A percentile compares a stretch with the other conserved stretches of the same genome.
phyloP scores from a whole-genome alignment of 2,797 vertebrate species.

The Australoheros facetus region DNA sequence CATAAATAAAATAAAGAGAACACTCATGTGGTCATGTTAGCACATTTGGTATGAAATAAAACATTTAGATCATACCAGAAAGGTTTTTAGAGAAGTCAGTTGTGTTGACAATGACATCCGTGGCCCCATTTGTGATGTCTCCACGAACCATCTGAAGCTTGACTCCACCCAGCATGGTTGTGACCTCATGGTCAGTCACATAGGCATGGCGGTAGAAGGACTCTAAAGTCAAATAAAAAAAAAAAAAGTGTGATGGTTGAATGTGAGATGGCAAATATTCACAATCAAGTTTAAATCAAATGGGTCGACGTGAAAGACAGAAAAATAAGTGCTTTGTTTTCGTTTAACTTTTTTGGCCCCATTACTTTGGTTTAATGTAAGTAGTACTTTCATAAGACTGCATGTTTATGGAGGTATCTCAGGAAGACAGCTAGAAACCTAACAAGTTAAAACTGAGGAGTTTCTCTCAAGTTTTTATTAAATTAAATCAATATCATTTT shows the following conservation, averaged over 20 bases:
- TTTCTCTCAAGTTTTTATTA: too few relatives aligned
- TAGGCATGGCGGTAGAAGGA: slow-evolving; percentile 64
- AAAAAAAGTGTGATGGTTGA: not conserved
- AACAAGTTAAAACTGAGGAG: too few relatives aligned
- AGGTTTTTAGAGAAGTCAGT: slow-evolving; percentile 51
- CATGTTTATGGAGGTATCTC: too few relatives aligned
- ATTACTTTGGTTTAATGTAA: too few relatives aligned
- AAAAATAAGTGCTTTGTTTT: too few relatives aligned
- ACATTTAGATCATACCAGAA: slow-evolving; percentile 31
- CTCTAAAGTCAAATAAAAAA: slow-evolving; percentile 12
- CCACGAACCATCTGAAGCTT: slow-evolving; percentile 60
- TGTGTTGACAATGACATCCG: slow-evolving; percentile 73
- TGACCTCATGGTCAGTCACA: slow-evolving; percentile 34
- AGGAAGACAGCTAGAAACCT: too few relatives aligned
- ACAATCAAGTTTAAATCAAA: not conserved
- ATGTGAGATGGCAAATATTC: not conserved
- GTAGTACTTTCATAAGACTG: too few relatives aligned
- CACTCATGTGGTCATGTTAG: rapidly evolving
- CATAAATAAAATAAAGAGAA: not conserved
- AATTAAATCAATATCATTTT: too few relatives aligned
- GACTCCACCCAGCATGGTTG: slow-evolving; percentile 60
- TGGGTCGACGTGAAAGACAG: too few relatives aligned
- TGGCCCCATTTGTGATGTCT: slow-evolving; percentile 60
- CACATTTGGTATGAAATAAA: rapidly evolving
- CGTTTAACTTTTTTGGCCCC: too few relatives aligned